phyloP scores from a whole-genome alignment of 2,888 invertebrate genomes.

The Galeopsomyia nigrocyanea region DNA sequence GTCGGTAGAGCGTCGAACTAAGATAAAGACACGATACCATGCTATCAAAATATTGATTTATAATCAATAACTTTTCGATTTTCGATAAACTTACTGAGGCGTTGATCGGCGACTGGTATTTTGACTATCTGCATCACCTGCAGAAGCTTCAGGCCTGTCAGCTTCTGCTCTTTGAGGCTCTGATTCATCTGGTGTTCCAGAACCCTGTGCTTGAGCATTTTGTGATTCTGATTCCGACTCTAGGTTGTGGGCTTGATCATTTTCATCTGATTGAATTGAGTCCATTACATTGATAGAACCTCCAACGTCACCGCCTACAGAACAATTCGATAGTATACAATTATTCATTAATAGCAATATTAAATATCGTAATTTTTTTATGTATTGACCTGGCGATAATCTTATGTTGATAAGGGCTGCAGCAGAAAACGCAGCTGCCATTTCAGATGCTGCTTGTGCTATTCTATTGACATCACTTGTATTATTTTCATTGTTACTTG shows the following conservation, averaged over 20 bases:
- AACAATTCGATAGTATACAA: no score
- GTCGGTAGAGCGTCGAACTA: no score
- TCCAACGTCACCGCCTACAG: conserved; percentile 46
- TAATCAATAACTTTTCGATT: conserved; percentile 3
- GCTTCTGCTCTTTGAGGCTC: conserved; percentile 22
- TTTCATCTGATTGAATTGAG: conserved; percentile 47
- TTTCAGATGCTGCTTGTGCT: conserved; percentile 60
- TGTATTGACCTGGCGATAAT: conserved; percentile 51
- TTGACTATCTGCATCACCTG: conserved; percentile 30
- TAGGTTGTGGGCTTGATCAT: background rate
- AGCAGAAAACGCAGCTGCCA: conserved; percentile 65
- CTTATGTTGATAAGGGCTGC: conserved; percentile 58
- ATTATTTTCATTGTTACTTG: conserved; percentile 50
- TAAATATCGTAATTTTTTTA: background rate
- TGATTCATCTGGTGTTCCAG: conserved; percentile 5
- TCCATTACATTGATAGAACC: conserved; percentile 47
- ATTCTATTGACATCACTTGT: conserved; percentile 49
- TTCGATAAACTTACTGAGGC: conserved; percentile 24
- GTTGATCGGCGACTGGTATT: conserved; percentile 25
- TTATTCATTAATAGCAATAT: no score
- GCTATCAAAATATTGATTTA: conserved; percentile 14
- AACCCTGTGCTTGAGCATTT: conserved; percentile 4
- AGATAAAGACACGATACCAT: conserved; percentile 1
- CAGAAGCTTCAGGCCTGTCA: conserved; percentile 29
- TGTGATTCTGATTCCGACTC: conserved; percentile 14